Base-by-base conservation (phyloP, 1,140 invertebrate genomes). In the Protaetia brevitarsis region DNA sequence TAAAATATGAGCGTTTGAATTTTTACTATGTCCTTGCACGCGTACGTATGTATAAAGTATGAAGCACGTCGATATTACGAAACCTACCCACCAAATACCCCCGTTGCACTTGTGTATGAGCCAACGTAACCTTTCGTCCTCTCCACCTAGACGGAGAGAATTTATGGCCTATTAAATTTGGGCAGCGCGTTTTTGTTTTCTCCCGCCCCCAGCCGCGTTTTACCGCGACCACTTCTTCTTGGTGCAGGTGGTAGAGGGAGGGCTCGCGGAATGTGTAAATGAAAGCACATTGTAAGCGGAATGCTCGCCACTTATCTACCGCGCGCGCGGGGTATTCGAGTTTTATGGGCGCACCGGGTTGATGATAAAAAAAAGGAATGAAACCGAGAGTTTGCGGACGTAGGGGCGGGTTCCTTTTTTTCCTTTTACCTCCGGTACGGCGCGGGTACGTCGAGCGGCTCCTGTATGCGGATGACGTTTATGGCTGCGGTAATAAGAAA, bases 151-250 rank as follows among this genome's bases (percentile, higher is more conserved):
- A 23, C 41, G 41, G 21, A 51, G 26, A 51, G 26, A 19, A 51
- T 51, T 51, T 51, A 51, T 51, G 41, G 41, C 7, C 41, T 51
- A 51, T 51, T 51, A 51, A 51, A 51, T 51, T 51, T 51, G 26
- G 41, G 41, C n/a, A 51, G 16, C 19, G 41, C 41, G 16, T 19
- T 51, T 51, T 51, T 51, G 34, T 37, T 37, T 37, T 11, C 34
- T 13, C 16, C 34, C 16, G 34, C 34, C 34, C 34, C 16, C 5
- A 37, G 10, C 3, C 34, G 34, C 0, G 41, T 23, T 23, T 8
- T 3, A 6, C 41, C 16, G 10, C 41, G 7, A 51, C 19, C 41
- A 8, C 19, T 51, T 23, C 16, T 51, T 23, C 41, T 51, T 21
- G 41, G 26, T 23, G 19, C n/a, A n/a, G n/a, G n/a, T n/a, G n/a